Percentiles rank a stretch among this genome's conserved stretches.
Evolutionary conservation across 2,888 invertebrate species (phyloP).

Genomic region (Papilio demoleus): DNA sequence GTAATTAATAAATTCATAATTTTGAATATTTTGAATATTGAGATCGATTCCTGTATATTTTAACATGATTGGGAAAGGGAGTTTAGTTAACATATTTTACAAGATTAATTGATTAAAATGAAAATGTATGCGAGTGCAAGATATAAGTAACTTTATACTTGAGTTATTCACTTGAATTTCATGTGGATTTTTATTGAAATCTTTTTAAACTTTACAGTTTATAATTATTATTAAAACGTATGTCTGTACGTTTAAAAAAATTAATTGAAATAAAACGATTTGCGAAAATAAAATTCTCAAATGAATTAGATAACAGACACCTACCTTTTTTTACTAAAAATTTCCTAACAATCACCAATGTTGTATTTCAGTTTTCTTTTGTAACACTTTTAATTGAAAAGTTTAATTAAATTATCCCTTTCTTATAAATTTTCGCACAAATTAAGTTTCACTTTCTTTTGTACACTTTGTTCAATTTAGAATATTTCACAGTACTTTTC

Average conservation of each 20-base stretch:
- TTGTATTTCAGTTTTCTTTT: constrained; percentile 46
- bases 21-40: constrained; percentile 7
- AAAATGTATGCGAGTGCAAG: not conserved
- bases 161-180: not conserved
- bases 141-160: not conserved
- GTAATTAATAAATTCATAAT: not conserved
- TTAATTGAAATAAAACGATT: not conserved
- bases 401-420: constrained; percentile 46
- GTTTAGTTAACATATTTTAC: not conserved
- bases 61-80: not conserved
- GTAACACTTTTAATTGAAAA: constrained; percentile 38
- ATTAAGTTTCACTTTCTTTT: constrained; percentile 69
- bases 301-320: constrained; percentile 34
- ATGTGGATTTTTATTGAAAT: not conserved
- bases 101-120: constrained; percentile 12
- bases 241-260: too few relatives aligned
- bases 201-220: not conserved
- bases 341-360: constrained; percentile 49
- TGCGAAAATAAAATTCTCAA: not conserved
- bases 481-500: constrained; percentile 54
- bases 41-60: constrained; percentile 1
- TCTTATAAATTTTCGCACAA: constrained; percentile 55
- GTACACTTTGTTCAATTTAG: constrained; percentile 52
- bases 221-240: not conserved
- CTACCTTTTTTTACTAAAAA: constrained; percentile 47